phyloP scores from a whole-genome alignment of 2,888 invertebrate genomes.

The Odontocolon sp. region DNA sequence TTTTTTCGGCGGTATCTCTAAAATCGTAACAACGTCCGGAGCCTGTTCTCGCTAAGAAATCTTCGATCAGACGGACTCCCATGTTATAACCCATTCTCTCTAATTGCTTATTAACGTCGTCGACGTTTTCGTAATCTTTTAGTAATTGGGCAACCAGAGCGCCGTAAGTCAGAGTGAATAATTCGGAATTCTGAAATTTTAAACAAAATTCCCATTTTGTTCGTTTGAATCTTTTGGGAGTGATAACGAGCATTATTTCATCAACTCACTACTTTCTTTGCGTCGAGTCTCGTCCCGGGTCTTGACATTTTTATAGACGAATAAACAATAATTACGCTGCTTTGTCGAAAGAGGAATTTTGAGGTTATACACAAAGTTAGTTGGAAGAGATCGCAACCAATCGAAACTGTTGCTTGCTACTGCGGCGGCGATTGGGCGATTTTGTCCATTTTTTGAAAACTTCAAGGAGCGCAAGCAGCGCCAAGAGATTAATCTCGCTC shows the following conservation, averaged over 20 bases:
- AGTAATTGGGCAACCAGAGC: slow-evolving; percentile 98
- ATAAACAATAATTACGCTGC: slow-evolving; percentile 39
- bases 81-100: slow-evolving; percentile 99
- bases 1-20: slow-evolving; percentile 97
- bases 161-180: slow-evolving; percentile 98
- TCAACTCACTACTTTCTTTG: slow-evolving; percentile 89
- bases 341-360: slow-evolving; percentile 25
- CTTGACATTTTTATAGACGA: slow-evolving; percentile 84
- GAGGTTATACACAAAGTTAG: not conserved
- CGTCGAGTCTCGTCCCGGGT: slow-evolving; percentile 87
- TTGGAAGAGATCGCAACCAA: not conserved
- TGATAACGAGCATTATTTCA: not conserved
- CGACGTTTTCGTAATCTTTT: slow-evolving; percentile 97
- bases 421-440: too few species aligned
- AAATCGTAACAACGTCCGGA: slow-evolving; percentile 96
- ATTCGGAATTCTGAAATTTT: slow-evolving; percentile 92
- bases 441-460: too few species aligned
- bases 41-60: slow-evolving; percentile 95
- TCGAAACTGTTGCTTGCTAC: too few species aligned
- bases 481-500: too few species aligned
- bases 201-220: not conserved
- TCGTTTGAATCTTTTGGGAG: not conserved
- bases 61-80: slow-evolving; percentile 98
- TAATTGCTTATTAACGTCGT: slow-evolving; percentile 98
- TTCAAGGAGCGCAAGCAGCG: too few species aligned